phyloP scores from a whole-genome alignment of 2,113 vertebrate genomes.

The Ranitomeya variabilis region DNA sequence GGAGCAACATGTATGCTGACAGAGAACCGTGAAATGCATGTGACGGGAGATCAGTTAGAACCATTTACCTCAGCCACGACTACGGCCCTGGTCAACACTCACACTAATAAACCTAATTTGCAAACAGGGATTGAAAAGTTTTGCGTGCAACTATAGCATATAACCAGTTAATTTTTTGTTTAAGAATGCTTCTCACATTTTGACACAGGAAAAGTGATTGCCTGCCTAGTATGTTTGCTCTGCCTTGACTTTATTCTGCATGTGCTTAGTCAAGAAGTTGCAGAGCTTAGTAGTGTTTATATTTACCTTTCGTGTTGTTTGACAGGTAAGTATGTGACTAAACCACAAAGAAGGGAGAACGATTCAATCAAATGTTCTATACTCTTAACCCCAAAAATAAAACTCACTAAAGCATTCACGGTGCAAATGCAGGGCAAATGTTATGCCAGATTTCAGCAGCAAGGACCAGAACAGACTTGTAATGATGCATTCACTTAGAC shows the following conservation, averaged over 20 bases:
- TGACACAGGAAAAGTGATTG: not conserved
- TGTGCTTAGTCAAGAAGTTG: slow-evolving; percentile 18
- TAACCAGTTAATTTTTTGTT: not conserved
- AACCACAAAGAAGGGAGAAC: slow-evolving; percentile 18
- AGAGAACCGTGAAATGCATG: no score
- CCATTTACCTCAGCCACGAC: no score
- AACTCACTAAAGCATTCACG: not conserved
- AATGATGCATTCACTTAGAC: not conserved
- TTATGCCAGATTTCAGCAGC: not conserved
- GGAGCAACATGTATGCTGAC: no score
- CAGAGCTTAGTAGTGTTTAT: slow-evolving; percentile 33
- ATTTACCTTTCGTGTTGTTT: slow-evolving; percentile 39
- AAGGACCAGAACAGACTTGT: not conserved
- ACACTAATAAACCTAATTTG: no score
- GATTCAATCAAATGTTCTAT: slow-evolving; percentile 3
- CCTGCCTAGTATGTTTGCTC: not conserved
- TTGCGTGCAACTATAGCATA: not conserved
- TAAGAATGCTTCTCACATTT: not conserved
- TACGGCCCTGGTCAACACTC: no score
- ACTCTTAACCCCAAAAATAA: not conserved
- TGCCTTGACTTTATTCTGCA: slow-evolving; percentile 1
- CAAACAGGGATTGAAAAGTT: no score
- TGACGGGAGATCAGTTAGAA: no score
- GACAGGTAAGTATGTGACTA: slow-evolving; percentile 5
- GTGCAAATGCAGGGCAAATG: slow-evolving; percentile 22